A percentile compares a stretch with the other conserved stretches of the same genome.
phyloP scores from a whole-genome alignment of 2,113 vertebrate species.

The Microcebus griseorufus region DNA sequence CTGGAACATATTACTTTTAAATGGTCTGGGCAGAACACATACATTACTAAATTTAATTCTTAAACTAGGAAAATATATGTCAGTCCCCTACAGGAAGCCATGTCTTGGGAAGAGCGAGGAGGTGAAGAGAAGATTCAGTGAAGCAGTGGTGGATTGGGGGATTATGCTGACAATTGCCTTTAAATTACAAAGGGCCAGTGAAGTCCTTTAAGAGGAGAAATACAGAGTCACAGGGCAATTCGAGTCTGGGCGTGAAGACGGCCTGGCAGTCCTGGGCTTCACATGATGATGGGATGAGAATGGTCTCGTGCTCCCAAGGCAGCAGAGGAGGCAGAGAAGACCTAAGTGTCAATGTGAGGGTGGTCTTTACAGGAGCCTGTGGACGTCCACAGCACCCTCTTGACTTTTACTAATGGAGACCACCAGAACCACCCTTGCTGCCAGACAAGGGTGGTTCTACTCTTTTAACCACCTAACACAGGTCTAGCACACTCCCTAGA shows the following conservation, averaged over 20 bases:
- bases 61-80: too few relatives aligned
- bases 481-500: neutral
- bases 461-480: neutral
- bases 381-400: neutral
- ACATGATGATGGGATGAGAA: neutral
- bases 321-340: neutral
- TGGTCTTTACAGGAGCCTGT: neutral
- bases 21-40: too few relatives aligned
- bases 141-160: neutral
- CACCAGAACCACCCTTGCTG: too few relatives aligned
- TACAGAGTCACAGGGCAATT: neutral
- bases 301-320: neutral
- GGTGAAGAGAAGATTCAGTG: neutral
- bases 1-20: too few relatives aligned
- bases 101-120: neutral
- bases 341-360: neutral
- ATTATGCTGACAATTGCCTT: neutral
- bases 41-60: too few relatives aligned
- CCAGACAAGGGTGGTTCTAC: neutral
- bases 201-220: neutral
- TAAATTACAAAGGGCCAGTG: neutral
- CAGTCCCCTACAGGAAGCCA: neutral
- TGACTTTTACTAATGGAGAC: neutral
- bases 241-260: neutral
- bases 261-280: neutral